Base-by-base conservation (phyloP, 2,888 invertebrate species). In the Synergus umbraculus region DNA sequence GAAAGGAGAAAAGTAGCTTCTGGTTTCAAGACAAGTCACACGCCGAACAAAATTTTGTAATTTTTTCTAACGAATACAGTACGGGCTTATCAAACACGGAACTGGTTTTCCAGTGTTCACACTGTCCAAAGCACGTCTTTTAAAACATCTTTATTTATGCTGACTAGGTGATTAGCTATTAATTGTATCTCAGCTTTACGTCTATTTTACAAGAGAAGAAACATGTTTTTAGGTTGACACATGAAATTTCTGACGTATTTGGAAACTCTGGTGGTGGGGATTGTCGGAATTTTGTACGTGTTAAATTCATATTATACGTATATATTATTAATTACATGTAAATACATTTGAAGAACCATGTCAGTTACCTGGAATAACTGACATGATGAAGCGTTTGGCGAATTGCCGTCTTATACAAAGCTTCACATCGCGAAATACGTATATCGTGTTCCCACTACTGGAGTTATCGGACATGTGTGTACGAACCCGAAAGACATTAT, bases 1-100 rank as follows among this genome's bases (percentile, higher is more conserved):
- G 69, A 15, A 37, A 69, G 29, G 46, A 44, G 69, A 69, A 69
- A 69, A 69, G 29, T 49, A 29, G 18, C 69, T 43, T 49, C 9
- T 44, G 69, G 29, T 69, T 46, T 69, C 13, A 44, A 18, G 69
- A 7, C 8, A 69, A 44, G 22, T 67, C 44, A 46, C 44, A 46
- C 67, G 44, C 46, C 29, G 29, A 66, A 43, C 41, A 18, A 69
- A 29, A 46, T 69, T 69, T 69, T 69, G 29, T 43, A 67, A n/a
- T 8, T 54, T 54, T n/a, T 54, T 2, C 37, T 5, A 69, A 29
- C 15, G 9, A 69, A 29, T 46, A 29, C 49, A 49, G 49, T 69
- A 22, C 13, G 22, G 69, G 43, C 46, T 46, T 29, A 69, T 22
- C 22, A 22, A 29, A 13, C 29, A 49, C 69, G 29, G 4, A 69